Percentiles rank a stretch among this genome's conserved stretches.
phyloP scores from a whole-genome alignment of 2,797 vertebrate genomes.

The Clamator glandarius region DNA sequence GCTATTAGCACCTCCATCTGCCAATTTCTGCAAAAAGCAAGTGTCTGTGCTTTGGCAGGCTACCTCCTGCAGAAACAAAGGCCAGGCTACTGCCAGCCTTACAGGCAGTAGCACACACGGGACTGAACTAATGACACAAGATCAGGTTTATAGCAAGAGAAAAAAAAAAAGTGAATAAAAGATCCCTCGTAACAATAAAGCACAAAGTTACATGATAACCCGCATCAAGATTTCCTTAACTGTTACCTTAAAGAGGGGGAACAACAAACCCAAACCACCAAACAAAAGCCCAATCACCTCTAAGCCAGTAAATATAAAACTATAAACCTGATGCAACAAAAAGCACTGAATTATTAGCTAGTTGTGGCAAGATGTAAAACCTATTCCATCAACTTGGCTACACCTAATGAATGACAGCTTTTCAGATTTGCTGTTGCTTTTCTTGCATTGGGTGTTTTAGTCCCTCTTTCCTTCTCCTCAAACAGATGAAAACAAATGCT shows the following conservation, averaged over 20 bases:
- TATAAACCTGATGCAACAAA: neutral
- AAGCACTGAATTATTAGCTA: neutral
- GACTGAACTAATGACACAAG: neutral
- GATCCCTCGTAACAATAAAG: neutral
- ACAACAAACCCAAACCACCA: neutral
- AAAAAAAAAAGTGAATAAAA: neutral
- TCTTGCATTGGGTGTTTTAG: neutral
- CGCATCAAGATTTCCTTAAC: neutral
- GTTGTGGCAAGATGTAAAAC: neutral
- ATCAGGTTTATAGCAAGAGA: neutral
- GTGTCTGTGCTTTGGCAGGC: neutral
- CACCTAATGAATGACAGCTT: neutral
- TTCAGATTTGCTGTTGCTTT: neutral
- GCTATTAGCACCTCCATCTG: conserved; percentile 1
- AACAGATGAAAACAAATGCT: neutral
- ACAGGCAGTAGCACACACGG: neutral
- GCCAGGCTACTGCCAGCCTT: neutral
- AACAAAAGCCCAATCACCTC: neutral
- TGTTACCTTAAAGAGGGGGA: fast-evolving
- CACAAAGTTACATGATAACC: neutral
- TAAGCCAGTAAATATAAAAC: neutral
- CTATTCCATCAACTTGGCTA: neutral
- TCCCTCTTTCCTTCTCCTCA: neutral
- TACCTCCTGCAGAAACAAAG: neutral
- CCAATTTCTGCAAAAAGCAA: neutral